Base-by-base conservation (phyloP, 2,797 vertebrate species). In the Mus spretus region DNA sequence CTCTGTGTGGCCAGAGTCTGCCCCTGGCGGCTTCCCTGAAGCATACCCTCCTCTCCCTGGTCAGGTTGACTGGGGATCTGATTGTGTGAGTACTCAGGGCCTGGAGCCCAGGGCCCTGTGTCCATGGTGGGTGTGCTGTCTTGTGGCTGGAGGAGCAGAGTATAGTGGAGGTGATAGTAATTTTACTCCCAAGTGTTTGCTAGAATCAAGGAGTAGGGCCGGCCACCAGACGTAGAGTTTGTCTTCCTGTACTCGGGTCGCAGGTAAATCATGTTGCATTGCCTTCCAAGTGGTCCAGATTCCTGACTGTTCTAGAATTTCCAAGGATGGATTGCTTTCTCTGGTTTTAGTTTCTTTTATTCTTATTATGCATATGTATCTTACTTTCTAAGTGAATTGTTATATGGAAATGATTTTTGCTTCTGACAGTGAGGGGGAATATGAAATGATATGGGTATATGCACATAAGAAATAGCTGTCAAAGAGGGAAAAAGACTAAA, bases 21-120 rank as follows among this genome's bases (percentile, higher is more conserved):
- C 99, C 99, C 50, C 98, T 99, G 92, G 99, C 99, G 20, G 99
- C 99, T 9, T 99, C 99, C 59, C 98, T 99, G 0, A 99, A 99
- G 93, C 99, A 99, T 96, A 99, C 99, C 82, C 99, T 99, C 22
- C 99, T 99, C 63, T 99, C 99, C 2, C 98, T 99, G 98, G 99
- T 99, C 97, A 99, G 99, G 57, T 98, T 99, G 95, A 99, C 99
- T 0, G 99, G 99, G 5, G 99, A 99, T 97, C 99, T 99, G 92
- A 99, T 99, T 78, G 99, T 99, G 99, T 99, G 98, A 99, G 99
- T 99, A 59, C 1, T 50, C 0, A 0, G 1, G 37, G 7, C 22
- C 10, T 1, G 0, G 1, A 72, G n/a, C n/a, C 34, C 70, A 72
- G 67, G 70, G 85, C 34, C 7, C 2, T 20, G 13, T 1, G 14